Conservation (phyloP, 1,140 invertebrate genomes). For the Drosophila sp. region DNA sequence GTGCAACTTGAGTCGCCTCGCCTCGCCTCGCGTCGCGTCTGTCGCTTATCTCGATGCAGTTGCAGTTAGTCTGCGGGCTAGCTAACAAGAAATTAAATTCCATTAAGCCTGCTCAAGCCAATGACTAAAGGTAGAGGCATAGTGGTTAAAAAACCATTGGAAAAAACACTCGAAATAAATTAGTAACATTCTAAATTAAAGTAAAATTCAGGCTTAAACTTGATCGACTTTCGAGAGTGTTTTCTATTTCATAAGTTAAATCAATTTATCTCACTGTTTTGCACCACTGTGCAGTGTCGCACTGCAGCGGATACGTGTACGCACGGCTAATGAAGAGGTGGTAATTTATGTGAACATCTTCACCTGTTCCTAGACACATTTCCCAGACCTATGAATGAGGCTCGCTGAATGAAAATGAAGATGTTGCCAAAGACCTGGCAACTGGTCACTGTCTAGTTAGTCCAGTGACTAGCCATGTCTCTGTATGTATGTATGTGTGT, state of each 20-base stretch:
- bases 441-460: constrained; percentile 56
- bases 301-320: constrained; percentile 17
- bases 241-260: too few species aligned
- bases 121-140: constrained; percentile 26
- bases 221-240: too few species aligned
- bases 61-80: constrained; percentile 70
- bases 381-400: constrained; percentile 68
- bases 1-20: constrained; percentile 16
- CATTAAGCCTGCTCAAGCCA: constrained; percentile 64
- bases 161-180: not conserved
- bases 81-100: constrained; percentile 81
- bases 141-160: constrained; percentile 12
- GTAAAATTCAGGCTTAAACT: not conserved
- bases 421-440: constrained; percentile 30
- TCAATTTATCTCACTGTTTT: not conserved
- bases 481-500: not conserved
- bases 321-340: constrained; percentile 76
- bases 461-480: not conserved
- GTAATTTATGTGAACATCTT: constrained; percentile 81
- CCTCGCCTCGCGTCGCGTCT: constrained; percentile 5
- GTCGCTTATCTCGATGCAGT: constrained; percentile 66
- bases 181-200: not conserved
- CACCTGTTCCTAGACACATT: constrained; percentile 76
- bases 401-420: constrained; percentile 65
- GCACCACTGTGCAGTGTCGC: constrained; percentile 46